These are phyloP conservation scores for Watsonalla cultraria DNA, from an alignment of 2,888 invertebrate species.

Conservation along the genomic window DNA sequence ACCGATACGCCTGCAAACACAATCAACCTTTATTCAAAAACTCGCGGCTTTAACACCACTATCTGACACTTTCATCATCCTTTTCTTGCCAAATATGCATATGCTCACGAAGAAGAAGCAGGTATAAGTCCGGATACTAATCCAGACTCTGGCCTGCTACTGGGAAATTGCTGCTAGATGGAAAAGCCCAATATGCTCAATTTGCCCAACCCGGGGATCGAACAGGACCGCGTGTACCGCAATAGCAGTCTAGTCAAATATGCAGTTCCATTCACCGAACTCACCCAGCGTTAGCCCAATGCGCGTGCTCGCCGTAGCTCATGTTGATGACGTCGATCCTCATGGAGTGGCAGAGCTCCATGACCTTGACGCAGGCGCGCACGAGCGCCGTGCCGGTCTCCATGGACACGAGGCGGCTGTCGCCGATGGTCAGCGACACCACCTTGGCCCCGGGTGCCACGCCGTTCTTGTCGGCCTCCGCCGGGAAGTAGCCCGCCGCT, in stretches of 20 bases:
- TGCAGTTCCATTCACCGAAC: slow-evolving; percentile 18
- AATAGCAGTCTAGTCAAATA: not conserved
- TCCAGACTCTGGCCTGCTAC: too few relatives aligned
- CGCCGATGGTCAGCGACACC: slow-evolving; percentile 95
- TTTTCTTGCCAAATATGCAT: too few relatives aligned
- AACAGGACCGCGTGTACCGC: too few relatives aligned
- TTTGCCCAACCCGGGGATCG: too few relatives aligned
- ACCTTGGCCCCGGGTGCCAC: slow-evolving; percentile 98
- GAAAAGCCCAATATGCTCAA: too few relatives aligned
- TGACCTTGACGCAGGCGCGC: slow-evolving; percentile 93
- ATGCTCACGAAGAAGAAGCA: too few relatives aligned
- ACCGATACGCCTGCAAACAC: slow-evolving; percentile 84
- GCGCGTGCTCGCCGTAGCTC: slow-evolving; percentile 98
- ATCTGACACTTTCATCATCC: not conserved
- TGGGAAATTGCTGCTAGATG: too few relatives aligned
- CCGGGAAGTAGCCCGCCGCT: slow-evolving; percentile 93
- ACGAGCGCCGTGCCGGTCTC: slow-evolving; percentile 97
- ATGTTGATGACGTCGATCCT: slow-evolving; percentile 95
- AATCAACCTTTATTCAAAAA: not conserved
- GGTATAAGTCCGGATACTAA: too few relatives aligned
- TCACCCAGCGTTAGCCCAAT: slow-evolving; percentile 94
- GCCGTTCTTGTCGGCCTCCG: slow-evolving; percentile 93
- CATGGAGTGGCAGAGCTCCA: slow-evolving; percentile 81
- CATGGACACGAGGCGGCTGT: slow-evolving; percentile 94
- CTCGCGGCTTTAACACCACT: not conserved